These are phyloP conservation scores for Thera obeliscata DNA, from an alignment of 2,888 invertebrate genomes.

Conservation along the genomic window DNA sequence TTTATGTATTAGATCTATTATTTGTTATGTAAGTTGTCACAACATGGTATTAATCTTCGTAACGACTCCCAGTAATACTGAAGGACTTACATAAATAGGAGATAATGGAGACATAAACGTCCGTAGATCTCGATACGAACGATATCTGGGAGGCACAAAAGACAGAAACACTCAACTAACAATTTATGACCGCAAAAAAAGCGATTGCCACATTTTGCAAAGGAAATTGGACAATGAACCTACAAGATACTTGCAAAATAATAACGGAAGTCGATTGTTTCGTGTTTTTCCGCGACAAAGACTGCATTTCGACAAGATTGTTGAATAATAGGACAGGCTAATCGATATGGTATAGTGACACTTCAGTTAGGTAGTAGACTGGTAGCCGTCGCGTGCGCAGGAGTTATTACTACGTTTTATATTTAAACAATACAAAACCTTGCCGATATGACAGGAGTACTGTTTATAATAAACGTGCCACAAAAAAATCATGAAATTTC, in stretches of 20 bases:
- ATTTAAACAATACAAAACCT: conserved; percentile 5
- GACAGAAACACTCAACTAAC: conserved; percentile 9
- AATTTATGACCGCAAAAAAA: conserved; percentile 26
- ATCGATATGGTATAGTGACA: conserved; percentile 41
- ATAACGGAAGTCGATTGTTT: conserved; percentile 59
- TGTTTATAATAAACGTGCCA: conserved; percentile 85
- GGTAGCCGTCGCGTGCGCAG: conserved; percentile 33
- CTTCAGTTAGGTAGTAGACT: conserved; percentile 29
- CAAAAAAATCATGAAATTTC: conserved; percentile 77
- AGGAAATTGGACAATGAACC: conserved; percentile 31
- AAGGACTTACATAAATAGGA: background rate
- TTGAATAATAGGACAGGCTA: conserved; percentile 35
- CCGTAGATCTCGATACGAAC: background rate
- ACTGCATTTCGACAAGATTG: conserved; percentile 47
- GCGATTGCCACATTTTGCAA: conserved; percentile 21
- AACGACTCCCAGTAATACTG: too few species aligned
- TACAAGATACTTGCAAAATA: conserved; percentile 33
- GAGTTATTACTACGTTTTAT: conserved; percentile 14
- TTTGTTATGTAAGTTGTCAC: too few species aligned
- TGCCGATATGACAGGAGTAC: conserved; percentile 79
- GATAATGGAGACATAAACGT: background rate
- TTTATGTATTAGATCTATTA: too few species aligned
- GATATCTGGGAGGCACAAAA: background rate
- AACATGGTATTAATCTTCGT: too few species aligned
- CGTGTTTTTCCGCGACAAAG: conserved; percentile 50